Evolutionary conservation across 2,113 vertebrate genomes (phyloP), one percentile per base, ranked within the genome.

Genomic region (Dasyornis broadbenti): DNA sequence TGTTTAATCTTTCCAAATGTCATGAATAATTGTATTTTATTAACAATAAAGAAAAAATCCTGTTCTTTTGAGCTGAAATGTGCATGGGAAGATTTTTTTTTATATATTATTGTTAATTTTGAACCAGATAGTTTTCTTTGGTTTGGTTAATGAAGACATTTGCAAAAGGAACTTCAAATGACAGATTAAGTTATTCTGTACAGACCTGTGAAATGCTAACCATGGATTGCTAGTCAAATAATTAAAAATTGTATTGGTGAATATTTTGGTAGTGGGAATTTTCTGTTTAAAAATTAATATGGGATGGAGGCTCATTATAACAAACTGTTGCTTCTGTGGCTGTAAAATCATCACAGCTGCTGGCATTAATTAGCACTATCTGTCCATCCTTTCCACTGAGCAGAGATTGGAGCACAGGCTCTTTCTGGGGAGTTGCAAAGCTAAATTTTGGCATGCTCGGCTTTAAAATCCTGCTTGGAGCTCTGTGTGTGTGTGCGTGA

Each of bases 1-100:
- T 84, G 37, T 92, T 95, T 61, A 85, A 45, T 96, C 85, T 94
- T 96, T 87, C 73, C 86, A 96, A 96, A 95, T 97, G 56, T 93
- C 90, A 96, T 40, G 50, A 96, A 94, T 90, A 97, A 95, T 91
- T 95, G 40, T 47, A 70, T 84, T 54, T 84, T 91, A 70, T 84
- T 95, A 93, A 68, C 11, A 64, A 30, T 50, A 72, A 89, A 95
- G 59, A 81, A 66, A 91, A 90, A 64, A 81, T 13, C 4, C 10
- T 37, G 27, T 21, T 75, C 21, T 72, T 90, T 89, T 89, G 22
- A 94, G 47, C 33, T 81, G 68, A 66, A 90, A 59, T 86, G n/a
- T 61, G 28, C 17, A 7, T 15, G 11, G 28, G 27, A 26, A 66
- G 15, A 23, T 40, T 13, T 0, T 20, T 31, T 47, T 21, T 33